phyloP scores from a whole-genome alignment of 1,140 invertebrate species.

The Trichogramma pretiosum region DNA sequence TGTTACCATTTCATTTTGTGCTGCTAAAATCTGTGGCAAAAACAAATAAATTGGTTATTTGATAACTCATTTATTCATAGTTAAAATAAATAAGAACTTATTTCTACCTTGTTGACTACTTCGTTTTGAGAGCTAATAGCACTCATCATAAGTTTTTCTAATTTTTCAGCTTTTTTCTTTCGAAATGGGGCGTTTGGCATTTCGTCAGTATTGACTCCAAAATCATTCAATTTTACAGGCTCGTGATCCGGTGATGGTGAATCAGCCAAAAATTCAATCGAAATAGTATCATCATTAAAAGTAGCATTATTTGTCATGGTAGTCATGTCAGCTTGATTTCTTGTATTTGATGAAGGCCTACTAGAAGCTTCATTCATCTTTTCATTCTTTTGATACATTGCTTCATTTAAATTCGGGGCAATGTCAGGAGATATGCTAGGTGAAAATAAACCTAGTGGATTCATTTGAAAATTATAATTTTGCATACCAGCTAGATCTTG shows the following conservation, averaged over 20 bases:
- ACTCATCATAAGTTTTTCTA: conserved; percentile 38
- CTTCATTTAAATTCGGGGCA: conserved; percentile 38
- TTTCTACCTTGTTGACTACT: conserved; percentile 41
- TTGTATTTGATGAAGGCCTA: conserved; percentile 20
- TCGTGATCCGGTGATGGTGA: conserved; percentile 35
- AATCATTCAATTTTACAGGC: conserved; percentile 30
- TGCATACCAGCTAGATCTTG: conserved; percentile 12
- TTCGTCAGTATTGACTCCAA: conserved; percentile 34
- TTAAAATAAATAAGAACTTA: too few relatives aligned
- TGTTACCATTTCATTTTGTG: conserved; percentile 40
- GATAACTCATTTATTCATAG: too few relatives aligned
- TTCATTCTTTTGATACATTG: conserved; percentile 32
- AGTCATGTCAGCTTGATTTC: conserved; percentile 29
- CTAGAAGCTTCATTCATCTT: conserved; percentile 31
- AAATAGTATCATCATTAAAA: conserved; percentile 40
- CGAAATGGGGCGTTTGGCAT: conserved; percentile 34
- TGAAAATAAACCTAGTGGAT: conserved; percentile 22
- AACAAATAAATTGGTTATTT: conserved; percentile 11
- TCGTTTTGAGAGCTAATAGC: conserved; percentile 43
- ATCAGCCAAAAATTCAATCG: conserved; percentile 38
- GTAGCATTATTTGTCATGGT: conserved; percentile 42
- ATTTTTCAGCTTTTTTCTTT: conserved; percentile 40
- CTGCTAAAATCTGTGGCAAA: conserved; percentile 40
- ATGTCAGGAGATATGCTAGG: conserved; percentile 34
- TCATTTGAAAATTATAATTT: conserved; percentile 20